A percentile compares a stretch with the other conserved stretches of the same genome.
phyloP scores from a whole-genome alignment of 2,113 vertebrate species.

The Brachypteracias leptosomus region DNA sequence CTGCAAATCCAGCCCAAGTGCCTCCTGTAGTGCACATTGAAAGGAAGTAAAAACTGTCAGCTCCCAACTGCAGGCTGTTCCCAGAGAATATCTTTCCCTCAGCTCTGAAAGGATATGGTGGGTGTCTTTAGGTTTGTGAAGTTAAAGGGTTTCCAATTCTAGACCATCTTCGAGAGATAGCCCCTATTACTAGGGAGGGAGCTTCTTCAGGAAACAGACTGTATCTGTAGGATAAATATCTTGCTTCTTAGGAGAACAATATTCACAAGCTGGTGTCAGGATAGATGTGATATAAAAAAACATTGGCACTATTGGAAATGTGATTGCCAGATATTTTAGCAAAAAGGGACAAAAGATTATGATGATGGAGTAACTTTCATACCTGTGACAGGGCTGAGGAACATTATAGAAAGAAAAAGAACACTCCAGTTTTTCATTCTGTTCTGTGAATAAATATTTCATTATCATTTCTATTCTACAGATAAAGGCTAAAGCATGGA shows the following conservation, averaged over 20 bases:
- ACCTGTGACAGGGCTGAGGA: neutral
- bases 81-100: neutral
- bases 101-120: neutral
- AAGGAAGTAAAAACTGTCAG: neutral
- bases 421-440: neutral
- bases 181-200: neutral
- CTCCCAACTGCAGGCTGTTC: neutral
- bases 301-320: neutral
- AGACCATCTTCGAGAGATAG: neutral
- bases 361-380: neutral
- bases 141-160: neutral
- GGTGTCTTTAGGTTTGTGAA: neutral
- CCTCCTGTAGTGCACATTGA: accelerated
- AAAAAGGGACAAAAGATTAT: neutral
- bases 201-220: neutral
- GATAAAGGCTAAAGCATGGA: neutral
- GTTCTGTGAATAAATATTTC: neutral
- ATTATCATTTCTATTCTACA: neutral
- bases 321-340: neutral
- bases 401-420: neutral
- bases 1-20: neutral
- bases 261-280: neutral
- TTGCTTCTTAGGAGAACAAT: neutral
- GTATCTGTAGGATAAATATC: neutral
- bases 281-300: neutral